Percentiles rank a stretch among this genome's conserved stretches.
Evolutionary conservation across 2,888 invertebrate genomes (phyloP).

Genomic region (Malacosoma neustria): DNA sequence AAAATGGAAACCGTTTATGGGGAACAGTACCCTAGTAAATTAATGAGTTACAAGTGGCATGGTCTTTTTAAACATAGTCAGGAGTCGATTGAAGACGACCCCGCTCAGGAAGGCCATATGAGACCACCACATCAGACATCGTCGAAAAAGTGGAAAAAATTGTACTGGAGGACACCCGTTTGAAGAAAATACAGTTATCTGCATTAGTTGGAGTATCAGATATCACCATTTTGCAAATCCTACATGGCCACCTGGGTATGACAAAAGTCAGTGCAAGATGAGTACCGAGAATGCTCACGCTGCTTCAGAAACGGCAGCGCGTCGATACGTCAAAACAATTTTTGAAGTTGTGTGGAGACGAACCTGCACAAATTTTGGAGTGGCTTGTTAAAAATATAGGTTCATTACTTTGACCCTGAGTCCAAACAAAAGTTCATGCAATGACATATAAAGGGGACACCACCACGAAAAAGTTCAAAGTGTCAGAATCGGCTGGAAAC

Average conservation of each 20-base stretch:
- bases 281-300: conserved; percentile 23
- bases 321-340: neutral
- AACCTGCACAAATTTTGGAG: neutral
- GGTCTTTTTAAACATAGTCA: conserved; percentile 16
- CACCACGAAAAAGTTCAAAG: conserved; percentile 1
- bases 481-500: neutral
- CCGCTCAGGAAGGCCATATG: conserved; percentile 5
- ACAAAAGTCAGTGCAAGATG: conserved; percentile 21
- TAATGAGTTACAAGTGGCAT: conserved; percentile 19
- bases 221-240: conserved; percentile 7
- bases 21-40: conserved; percentile 14
- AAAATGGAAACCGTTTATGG: conserved; percentile 18
- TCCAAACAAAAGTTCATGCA: conserved; percentile 6
- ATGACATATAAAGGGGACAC: conserved; percentile 7
- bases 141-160: conserved; percentile 9
- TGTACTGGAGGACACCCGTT: conserved; percentile 5
- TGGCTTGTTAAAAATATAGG: conserved; percentile 1
- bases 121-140: conserved; percentile 6
- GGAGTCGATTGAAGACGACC: conserved; percentile 19
- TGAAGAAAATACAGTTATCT: conserved; percentile 1
- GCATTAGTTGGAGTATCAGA: neutral
- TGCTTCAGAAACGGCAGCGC: conserved; percentile 13
- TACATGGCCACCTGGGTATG: conserved; percentile 16
- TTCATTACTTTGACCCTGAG: conserved; percentile 9
- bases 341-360: conserved; percentile 1